phyloP scores from a whole-genome alignment of 2,797 vertebrate species.

The Streptopelia turtur region DNA sequence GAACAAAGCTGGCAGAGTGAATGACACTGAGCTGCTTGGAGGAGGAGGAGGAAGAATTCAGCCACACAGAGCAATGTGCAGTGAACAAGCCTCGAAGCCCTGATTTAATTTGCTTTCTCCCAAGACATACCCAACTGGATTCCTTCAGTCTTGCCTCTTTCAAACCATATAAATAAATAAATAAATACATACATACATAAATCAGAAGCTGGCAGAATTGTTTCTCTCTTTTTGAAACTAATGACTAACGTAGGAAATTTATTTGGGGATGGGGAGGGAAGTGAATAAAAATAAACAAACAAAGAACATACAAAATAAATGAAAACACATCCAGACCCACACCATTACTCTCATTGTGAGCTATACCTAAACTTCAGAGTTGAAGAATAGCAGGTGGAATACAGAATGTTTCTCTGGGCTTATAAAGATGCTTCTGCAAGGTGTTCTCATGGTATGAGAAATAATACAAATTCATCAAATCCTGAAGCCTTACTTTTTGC shows the following conservation, averaged over 20 bases:
- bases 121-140: neutral
- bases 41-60: neutral
- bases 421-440: neutral
- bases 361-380: neutral
- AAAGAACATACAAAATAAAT: neutral
- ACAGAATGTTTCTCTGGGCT: neutral
- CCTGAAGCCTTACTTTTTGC: neutral
- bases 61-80: neutral
- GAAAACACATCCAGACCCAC: neutral
- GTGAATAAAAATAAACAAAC: neutral
- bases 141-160: neutral
- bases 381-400: neutral
- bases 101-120: neutral
- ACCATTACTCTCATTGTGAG: neutral
- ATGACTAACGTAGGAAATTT: too few species aligned
- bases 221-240: neutral
- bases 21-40: neutral
- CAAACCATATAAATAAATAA: too few species aligned
- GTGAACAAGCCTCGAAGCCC: neutral
- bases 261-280: too few species aligned
- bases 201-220: neutral
- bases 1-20: neutral
- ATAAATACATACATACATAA: too few species aligned
- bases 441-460: neutral
- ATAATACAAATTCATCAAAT: neutral